Evolutionary conservation across 2,888 invertebrate species (phyloP).

Genomic region (Ptychoptera albimana): DNA sequence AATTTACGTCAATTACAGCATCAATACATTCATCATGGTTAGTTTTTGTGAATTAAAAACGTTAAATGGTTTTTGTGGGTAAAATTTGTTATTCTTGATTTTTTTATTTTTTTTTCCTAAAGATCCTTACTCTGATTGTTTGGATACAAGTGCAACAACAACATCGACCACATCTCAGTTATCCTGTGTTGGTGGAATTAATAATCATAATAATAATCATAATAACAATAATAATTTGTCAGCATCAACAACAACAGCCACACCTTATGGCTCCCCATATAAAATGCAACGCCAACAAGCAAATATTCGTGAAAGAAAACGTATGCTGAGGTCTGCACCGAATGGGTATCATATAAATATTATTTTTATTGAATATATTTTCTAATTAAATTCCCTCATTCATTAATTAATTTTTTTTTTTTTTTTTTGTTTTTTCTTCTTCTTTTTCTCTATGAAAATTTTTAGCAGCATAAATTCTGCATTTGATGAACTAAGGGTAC

Average conservation of each 20-base stretch:
- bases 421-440: constrained; percentile 5
- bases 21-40: constrained; percentile 26
- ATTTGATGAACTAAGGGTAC: constrained; percentile 92
- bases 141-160: constrained; percentile 6
- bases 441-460: constrained; percentile 13
- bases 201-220: background rate
- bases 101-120: no score
- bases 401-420: constrained; percentile 4
- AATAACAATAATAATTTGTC: background rate
- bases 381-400: background rate
- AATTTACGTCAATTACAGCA: constrained; percentile 30
- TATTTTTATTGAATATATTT: constrained; percentile 14
- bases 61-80: no score
- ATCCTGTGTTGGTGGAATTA: background rate
- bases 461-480: constrained; percentile 98
- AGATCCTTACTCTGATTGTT: constrained; percentile 9
- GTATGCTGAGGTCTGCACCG: constrained; percentile 95
- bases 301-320: constrained; percentile 90
- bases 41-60: no score
- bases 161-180: background rate
- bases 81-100: no score
- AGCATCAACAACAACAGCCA: background rate
- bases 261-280: constrained; percentile 32
- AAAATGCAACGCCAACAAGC: constrained; percentile 85
- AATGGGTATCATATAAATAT: constrained; percentile 47